Evolutionary conservation across 2,797 vertebrate genomes (phyloP).

Genomic region (Mormyrus hasselquistii): DNA sequence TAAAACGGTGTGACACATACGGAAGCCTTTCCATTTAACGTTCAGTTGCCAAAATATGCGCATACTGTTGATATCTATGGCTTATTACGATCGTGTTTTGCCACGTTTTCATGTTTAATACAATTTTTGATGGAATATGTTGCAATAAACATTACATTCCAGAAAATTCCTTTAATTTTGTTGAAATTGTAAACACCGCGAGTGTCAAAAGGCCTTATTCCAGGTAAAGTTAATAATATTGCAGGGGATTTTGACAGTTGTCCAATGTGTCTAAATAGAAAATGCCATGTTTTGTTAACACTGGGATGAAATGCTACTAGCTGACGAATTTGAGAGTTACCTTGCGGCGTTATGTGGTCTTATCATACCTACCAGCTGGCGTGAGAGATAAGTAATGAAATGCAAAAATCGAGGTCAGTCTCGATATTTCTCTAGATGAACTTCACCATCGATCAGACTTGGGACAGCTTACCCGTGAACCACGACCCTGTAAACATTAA

Average conservation of each 20-base stretch:
- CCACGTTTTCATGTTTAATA: not conserved
- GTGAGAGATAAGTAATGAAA: not conserved
- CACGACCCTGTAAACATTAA: slow-evolving; percentile 66
- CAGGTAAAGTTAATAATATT: slow-evolving; percentile 5
- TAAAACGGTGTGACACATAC: not conserved
- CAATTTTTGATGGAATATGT: not conserved
- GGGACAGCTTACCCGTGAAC: slow-evolving; percentile 70
- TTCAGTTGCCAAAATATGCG: not conserved
- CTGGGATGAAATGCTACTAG: not conserved
- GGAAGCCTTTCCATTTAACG: not conserved
- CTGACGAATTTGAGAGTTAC: not conserved
- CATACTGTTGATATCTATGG: not conserved
- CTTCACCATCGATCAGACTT: slow-evolving; percentile 70
- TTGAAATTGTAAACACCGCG: not conserved
- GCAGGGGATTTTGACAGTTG: not conserved
- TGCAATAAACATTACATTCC: not conserved
- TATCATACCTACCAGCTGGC: not conserved
- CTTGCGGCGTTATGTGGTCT: not conserved
- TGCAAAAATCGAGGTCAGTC: not conserved
- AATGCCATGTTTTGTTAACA: not conserved
- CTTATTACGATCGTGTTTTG: not conserved
- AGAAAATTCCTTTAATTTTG: not conserved
- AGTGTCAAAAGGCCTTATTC: not conserved
- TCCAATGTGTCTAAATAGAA: not conserved
- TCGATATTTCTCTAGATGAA: slow-evolving; percentile 59